Evolutionary conservation across 2,113 vertebrate genomes (phyloP).

Genomic region (Gobiocypris rarus): DNA sequence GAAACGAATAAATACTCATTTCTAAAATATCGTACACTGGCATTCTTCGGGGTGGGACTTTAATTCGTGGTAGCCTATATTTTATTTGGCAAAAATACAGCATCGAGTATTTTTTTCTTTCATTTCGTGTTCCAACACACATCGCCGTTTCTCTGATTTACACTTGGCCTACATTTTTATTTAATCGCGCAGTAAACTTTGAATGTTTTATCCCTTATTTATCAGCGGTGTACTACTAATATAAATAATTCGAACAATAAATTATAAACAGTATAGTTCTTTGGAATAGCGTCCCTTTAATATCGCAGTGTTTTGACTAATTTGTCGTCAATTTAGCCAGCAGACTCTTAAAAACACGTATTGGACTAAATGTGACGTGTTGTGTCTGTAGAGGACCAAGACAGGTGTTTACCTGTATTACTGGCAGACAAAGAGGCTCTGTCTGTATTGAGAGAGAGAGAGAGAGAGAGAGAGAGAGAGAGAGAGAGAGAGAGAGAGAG

Average conservation of each 20-base stretch:
- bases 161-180: background rate
- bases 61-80: background rate
- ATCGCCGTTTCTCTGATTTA: background rate
- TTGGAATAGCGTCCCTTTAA: background rate
- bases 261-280: background rate
- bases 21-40: background rate
- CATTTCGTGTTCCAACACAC: background rate
- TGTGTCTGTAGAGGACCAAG: constrained; percentile 34
- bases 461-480: constrained; percentile 35
- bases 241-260: background rate
- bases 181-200: background rate
- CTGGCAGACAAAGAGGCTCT: constrained; percentile 53
- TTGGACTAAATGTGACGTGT: constrained; percentile 25
- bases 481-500: constrained; percentile 27
- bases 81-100: background rate
- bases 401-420: constrained; percentile 60
- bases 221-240: background rate
- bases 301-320: background rate
- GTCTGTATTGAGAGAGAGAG: constrained; percentile 28
- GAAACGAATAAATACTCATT: background rate
- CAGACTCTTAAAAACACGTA: background rate
- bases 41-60: background rate
- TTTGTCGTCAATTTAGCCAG: background rate
- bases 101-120: background rate
- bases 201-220: background rate